Percentiles rank a stretch among this genome's conserved stretches.
These are phyloP conservation scores for Riparia riparia DNA, from an alignment of 2,113 vertebrate species.

Conservation along the genomic window DNA sequence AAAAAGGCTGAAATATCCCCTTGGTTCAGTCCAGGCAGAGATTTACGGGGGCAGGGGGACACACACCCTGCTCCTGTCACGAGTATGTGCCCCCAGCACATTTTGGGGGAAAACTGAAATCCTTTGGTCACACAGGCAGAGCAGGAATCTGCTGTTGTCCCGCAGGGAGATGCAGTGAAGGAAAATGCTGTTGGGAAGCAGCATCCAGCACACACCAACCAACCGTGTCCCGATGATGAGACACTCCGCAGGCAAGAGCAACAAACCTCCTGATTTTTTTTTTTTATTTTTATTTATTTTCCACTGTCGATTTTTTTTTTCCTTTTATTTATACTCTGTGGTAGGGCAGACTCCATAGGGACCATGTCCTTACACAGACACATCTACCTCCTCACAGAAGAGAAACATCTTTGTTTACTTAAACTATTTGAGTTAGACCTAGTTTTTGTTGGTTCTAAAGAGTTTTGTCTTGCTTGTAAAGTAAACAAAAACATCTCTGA, in stretches of 20 bases:
- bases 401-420: conserved; percentile 46
- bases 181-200: background rate
- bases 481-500: conserved; percentile 6
- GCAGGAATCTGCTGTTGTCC: background rate
- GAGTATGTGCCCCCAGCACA: rapidly evolving
- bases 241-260: background rate
- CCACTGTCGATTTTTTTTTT: background rate
- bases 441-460: conserved; percentile 32
- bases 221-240: rapidly evolving
- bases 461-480: conserved; percentile 10
- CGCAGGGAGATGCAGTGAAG: background rate
- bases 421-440: conserved; percentile 42
- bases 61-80: rapidly evolving
- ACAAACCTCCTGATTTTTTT: background rate
- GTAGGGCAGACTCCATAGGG: background rate
- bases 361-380: conserved; percentile 29
- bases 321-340: conserved; percentile 22
- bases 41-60: background rate
- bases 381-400: conserved; percentile 5
- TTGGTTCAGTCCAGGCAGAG: background rate
- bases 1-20: background rate
- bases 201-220: background rate
- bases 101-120: background rate
- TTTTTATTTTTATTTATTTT: background rate
- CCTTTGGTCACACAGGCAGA: background rate